A percentile compares a stretch with the other conserved stretches of the same genome.
phyloP scores from a whole-genome alignment of 2,113 vertebrate species.

The Mormyrus lacerda region DNA sequence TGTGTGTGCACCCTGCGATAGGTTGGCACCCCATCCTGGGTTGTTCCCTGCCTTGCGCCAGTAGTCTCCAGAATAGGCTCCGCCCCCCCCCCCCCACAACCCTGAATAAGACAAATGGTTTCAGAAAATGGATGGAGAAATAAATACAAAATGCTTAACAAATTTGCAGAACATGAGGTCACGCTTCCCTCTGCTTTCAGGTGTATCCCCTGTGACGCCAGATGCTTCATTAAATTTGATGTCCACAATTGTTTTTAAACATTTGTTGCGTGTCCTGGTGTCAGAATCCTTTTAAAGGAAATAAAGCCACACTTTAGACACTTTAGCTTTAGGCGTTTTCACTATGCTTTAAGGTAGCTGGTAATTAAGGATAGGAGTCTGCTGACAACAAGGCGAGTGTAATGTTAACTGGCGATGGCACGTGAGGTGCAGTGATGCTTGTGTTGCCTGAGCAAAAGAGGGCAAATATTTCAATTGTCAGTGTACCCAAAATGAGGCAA shows the following conservation, averaged over 20 bases:
- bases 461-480: not conserved
- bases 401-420: not conserved
- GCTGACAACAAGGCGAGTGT: not conserved
- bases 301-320: not conserved
- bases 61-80: not conserved
- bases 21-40: not conserved
- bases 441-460: not conserved
- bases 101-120: not conserved
- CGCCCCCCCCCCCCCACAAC: not conserved
- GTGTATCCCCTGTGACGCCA: not conserved
- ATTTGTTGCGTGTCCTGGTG: not conserved
- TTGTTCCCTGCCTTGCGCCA: not conserved
- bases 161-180: not conserved
- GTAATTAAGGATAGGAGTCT: not conserved
- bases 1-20: not conserved
- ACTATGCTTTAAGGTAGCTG: not conserved
- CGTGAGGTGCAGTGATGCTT: not conserved
- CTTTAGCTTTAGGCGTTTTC: not conserved
- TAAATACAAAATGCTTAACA: not conserved
- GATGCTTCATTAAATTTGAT: not conserved
- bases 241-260: not conserved
- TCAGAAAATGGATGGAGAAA: not conserved
- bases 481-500: not conserved
- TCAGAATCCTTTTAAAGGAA: not conserved
- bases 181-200: not conserved